These are phyloP conservation scores for Origma solitaria DNA, from an alignment of 2,113 vertebrate species.

Conservation along the genomic window DNA sequence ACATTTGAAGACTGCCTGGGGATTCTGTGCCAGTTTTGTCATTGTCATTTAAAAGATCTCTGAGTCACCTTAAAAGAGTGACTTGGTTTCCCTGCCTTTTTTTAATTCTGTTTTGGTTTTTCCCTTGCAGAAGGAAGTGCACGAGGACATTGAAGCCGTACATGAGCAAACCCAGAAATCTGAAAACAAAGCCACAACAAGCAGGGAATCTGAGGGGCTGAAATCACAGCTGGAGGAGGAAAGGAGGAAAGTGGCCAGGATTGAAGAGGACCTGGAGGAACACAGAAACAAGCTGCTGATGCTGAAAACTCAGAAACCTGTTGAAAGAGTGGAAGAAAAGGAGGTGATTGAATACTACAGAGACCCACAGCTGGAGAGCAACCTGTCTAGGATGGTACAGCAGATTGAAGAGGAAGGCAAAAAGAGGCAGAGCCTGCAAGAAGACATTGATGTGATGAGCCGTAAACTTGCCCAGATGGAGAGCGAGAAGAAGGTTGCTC, in stretches of 20 bases:
- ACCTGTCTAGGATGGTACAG: slow-evolving; percentile 62
- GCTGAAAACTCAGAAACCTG: slow-evolving; percentile 84
- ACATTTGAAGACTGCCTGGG: not conserved
- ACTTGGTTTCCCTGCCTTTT: not conserved
- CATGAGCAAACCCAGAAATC: slow-evolving; percentile 68
- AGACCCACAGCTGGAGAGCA: slow-evolving; percentile 84
- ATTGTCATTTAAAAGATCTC: not conserved
- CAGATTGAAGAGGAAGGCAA: slow-evolving; percentile 75
- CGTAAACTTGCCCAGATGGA: slow-evolving; percentile 76
- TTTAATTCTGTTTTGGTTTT: not conserved
- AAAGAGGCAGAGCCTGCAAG: slow-evolving; percentile 70
- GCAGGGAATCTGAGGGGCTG: slow-evolving; percentile 66
- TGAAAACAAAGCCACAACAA: slow-evolving; percentile 53
- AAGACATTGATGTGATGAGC: slow-evolving; percentile 72
- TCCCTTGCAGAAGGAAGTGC: slow-evolving; percentile 80
- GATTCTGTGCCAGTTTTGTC: not conserved
- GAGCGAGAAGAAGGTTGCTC: slow-evolving; percentile 61
- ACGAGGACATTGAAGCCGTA: slow-evolving; percentile 67
- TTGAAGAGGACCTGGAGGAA: slow-evolving; percentile 73
- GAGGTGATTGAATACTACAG: slow-evolving; percentile 90
- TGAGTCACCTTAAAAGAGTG: not conserved
- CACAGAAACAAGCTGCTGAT: slow-evolving; percentile 78
- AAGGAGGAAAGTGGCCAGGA: slow-evolving; percentile 67
- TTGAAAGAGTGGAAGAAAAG: slow-evolving; percentile 89
- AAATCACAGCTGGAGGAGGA: slow-evolving; percentile 79